Base-by-base conservation (phyloP, 2,888 invertebrate species). In the Salpingus planirostris region DNA sequence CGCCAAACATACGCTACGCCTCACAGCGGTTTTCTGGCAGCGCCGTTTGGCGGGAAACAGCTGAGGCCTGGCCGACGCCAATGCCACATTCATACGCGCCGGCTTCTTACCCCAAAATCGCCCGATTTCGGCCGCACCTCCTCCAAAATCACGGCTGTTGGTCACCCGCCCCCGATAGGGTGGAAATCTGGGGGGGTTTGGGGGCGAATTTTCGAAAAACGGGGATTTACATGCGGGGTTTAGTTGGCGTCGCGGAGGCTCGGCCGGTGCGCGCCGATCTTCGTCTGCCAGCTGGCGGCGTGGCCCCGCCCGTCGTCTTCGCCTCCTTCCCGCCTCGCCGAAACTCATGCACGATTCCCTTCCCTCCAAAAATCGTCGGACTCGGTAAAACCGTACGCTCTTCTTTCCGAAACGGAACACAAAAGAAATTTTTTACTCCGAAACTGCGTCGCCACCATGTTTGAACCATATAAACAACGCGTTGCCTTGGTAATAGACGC, bases 1-100 rank as follows among this genome's bases (percentile, higher is more conserved):
- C 59, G 31, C 49, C 61, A 53, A 62, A 65, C 64, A 64, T 64
- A 67, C 69, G 66, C 65, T 67, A 68, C 66, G 69, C 67, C 65
- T 64, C 65, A 64, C 66, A 65, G 68, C 66, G 66, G 71, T 71
- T 71, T 71, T 70, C 72, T 71, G 73, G 72, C 72, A 72, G 73
- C 71, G 70, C 65, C 66, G 69, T 71, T 73, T 74, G 73, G 74
- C 76, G 76, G 75, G 76, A 76, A 76, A 76, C 75, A 76, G 75
- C 75, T 76, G 73, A 73, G 73, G 66, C 67, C 67, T 54, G 55
- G 64, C 61, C 59, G 65, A 66, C 64, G 65, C 65, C 64, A 59
- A 56, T 46, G 47, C 48, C 47, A 57, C 58, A 61, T 62, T 61
- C 61, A 54, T 65, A 60, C 67, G 62, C 64, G 44, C n/a, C 13